These are phyloP conservation scores for human (Homo sapiens) DNA, from an alignment of 2,113 vertebrate genomes.

Conservation along the genomic window GRCh38 chr9:132122001-132122500, in stretches of 20 bases:
- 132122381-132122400: slow-evolving; percentile 67
- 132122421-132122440: slow-evolving; percentile 27
- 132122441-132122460: not conserved
- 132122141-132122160: not conserved
- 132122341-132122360: slow-evolving; percentile 60
- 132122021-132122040: not conserved
- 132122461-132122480: not conserved
- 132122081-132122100: not conserved
- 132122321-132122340: slow-evolving; percentile 46
- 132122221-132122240: not conserved
- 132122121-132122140: not conserved
- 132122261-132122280: not conserved
- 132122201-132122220: not conserved
- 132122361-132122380: slow-evolving; percentile 66
- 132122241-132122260: not conserved
- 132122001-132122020: not conserved
- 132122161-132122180: not conserved
- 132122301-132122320: slow-evolving; percentile 9
- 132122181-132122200: not conserved
- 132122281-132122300: not conserved
- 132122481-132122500: slow-evolving; percentile 1
- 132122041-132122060: not conserved
- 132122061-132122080: not conserved
- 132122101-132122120: not conserved
- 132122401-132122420: slow-evolving; percentile 66